Base-by-base conservation (phyloP, 2,113 vertebrate genomes). In the Capreolus pygargus region DNA sequence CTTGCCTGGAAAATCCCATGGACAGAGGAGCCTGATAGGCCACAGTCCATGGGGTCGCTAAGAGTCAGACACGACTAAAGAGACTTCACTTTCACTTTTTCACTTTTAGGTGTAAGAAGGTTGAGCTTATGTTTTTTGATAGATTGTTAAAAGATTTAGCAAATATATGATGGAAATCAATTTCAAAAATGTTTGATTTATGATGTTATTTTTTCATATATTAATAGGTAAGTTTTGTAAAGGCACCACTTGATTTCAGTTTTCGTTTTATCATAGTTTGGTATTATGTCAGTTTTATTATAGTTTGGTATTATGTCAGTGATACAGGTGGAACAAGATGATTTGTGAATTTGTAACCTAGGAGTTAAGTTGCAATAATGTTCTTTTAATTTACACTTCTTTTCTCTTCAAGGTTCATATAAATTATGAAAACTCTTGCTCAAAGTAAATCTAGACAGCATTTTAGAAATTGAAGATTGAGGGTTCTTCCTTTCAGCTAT, bases 381-480 rank as follows among this genome's bases (percentile, higher is more conserved):
- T n/a, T 81, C 39, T 93, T 91, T 97, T 95, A 85, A 89, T 95
- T 92, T 93, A 87, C 45, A 88, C 79, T 87, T 92, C 93, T 90
- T 36, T 84, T 39, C 30, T 84, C 55, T 76, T 96, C 28, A 84
- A 58, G 28, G 36, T 84, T 82, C 21, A 43, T 57, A 47, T 97
- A 94, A 96, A 94, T 96, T 92, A 86, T 67, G 52, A 81, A 85
- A 93, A 96, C 33, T 64, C 33, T 94, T 94, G 12, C 43, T 89
- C 89, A 92, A 94, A 97, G 81, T 86, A 94, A 91, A 89, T 86
- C 60, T 50, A 93, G 79, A 43, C 57, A 14, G 1, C 67, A 83
- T 95, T 94, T 97, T 96, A 94, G 89, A 98, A 96, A 91, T 81
- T 82, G 78, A 85, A 95, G 47, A 25, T 83, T 89, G n/a, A 89